Percentiles rank a stretch among this genome's conserved stretches.
Conservation (phyloP, 2,888 invertebrate genomes). For the Trichogramma dendrolimi region DNA sequence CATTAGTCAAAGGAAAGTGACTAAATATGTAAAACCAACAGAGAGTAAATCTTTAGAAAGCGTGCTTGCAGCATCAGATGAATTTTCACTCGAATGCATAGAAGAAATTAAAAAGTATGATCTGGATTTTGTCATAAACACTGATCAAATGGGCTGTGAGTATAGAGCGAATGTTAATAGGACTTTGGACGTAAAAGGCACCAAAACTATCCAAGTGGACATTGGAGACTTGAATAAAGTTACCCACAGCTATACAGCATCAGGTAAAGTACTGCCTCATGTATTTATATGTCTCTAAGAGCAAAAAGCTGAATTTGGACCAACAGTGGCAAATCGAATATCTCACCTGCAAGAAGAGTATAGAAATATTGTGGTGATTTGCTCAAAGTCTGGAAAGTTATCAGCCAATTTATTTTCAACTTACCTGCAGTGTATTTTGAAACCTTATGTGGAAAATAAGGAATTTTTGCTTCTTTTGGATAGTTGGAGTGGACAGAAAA, state of each 20-base stretch:
- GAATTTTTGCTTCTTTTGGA: slow-evolving; percentile 12
- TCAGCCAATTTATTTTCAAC: slow-evolving; percentile 13
- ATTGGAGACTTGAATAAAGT: slow-evolving; percentile 11
- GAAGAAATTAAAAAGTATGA: too few species aligned
- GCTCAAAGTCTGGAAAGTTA: slow-evolving; percentile 25
- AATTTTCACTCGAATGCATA: too few species aligned
- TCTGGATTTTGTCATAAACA: slow-evolving; percentile 18
- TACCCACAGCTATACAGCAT: slow-evolving; percentile 12
- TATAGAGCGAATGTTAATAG: slow-evolving; percentile 11
- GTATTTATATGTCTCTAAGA: slow-evolving; percentile 22
- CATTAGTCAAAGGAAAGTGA: too few species aligned
- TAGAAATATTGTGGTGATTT: neutral
- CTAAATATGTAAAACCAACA: too few species aligned
- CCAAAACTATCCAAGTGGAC: slow-evolving; percentile 10
- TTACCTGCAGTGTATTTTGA: neutral
- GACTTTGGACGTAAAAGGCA: slow-evolving; percentile 8
- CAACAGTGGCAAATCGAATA: slow-evolving; percentile 8
- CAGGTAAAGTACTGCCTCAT: slow-evolving; percentile 19
- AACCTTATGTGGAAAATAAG: slow-evolving; percentile 1
- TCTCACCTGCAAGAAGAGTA: slow-evolving; percentile 11
- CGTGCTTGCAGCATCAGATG: too few species aligned
- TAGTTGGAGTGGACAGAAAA: slow-evolving; percentile 11
- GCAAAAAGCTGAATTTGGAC: slow-evolving; percentile 13
- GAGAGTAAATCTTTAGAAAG: too few species aligned
- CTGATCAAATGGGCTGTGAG: slow-evolving; percentile 19